phyloP scores from a whole-genome alignment of 2,113 vertebrate species.

The Columba janthina region DNA sequence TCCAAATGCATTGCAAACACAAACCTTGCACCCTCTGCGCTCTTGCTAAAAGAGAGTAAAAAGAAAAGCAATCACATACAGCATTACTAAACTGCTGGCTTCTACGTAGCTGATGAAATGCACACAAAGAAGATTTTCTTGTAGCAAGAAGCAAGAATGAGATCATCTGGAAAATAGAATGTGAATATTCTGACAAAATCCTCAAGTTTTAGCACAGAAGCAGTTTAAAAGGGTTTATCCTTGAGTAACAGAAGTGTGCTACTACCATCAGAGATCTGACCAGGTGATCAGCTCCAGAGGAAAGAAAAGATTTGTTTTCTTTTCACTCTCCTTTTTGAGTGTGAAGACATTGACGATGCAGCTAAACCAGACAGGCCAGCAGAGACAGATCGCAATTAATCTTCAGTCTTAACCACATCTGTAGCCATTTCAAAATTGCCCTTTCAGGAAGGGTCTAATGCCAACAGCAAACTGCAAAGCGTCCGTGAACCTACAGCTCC shows the following conservation, averaged over 20 bases:
- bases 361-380: neutral
- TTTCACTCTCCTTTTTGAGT: neutral
- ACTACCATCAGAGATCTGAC: neutral
- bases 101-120: neutral
- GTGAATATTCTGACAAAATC: slow-evolving; percentile 16
- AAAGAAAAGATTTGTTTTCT: neutral
- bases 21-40: neutral
- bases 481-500: neutral
- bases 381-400: neutral
- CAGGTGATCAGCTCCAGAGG: neutral
- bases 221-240: neutral
- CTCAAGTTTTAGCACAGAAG: neutral
- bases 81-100: neutral
- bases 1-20: neutral
- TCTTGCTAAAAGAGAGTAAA: neutral
- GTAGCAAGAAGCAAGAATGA: slow-evolving; percentile 23
- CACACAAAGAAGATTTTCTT: neutral
- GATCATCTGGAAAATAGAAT: slow-evolving; percentile 20
- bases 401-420: neutral
- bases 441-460: neutral
- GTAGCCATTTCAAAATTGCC: neutral
- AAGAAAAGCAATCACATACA: neutral
- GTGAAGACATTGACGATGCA: neutral
- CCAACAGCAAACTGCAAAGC: neutral
- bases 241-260: neutral